Base-by-base conservation (phyloP, 2,113 vertebrate genomes). In the Phyllostomus hastatus region DNA sequence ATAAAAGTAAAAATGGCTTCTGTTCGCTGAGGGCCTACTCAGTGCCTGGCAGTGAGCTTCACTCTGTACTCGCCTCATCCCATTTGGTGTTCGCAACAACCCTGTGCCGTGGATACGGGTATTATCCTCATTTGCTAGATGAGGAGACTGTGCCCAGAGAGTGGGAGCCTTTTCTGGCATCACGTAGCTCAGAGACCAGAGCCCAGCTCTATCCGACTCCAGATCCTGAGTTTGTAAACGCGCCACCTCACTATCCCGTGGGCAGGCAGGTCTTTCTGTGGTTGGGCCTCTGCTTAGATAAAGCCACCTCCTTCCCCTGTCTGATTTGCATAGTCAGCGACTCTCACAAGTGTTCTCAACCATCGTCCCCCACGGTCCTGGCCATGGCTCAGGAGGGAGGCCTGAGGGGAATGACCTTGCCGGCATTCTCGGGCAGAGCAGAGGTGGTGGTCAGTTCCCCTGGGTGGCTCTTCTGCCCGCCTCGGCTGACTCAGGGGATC, bases 21-120 rank as follows among this genome's bases (percentile, higher is more conserved):
- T 78, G 33, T 81, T 93, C 64, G 50, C 69, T 46, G 17, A 76
- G 35, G 67, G 31, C 57, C 48, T 81, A 31, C 82, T 79, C 80
- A 7, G 7, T 20, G 46, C 38, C 64, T 11, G 28, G 31, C 50
- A 28, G 35, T 28, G 57, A 69, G 16, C 43, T 59, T 52, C n/a
- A 22, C 83, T 80, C 41, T 38, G 33, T 67, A 11, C 41, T 73
- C 57, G 28, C 70, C 28, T 88, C 41, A 6, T 57, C 12, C 88
- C 6, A 46, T 61, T 72, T 31, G n/a, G 28, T 70, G 69, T 8
- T 69, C 33, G 20, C 7, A 35, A 16, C 43, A 28, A 19, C 20
- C 1, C 90, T 12, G 19, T 73, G 86, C 43, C 57, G 4, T 50
- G 24, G 64, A 46, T 52, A 1, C 28, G 31, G 76, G 20, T 28